Base-by-base conservation (phyloP, 2,888 invertebrate species). In the Erynnis tages region DNA sequence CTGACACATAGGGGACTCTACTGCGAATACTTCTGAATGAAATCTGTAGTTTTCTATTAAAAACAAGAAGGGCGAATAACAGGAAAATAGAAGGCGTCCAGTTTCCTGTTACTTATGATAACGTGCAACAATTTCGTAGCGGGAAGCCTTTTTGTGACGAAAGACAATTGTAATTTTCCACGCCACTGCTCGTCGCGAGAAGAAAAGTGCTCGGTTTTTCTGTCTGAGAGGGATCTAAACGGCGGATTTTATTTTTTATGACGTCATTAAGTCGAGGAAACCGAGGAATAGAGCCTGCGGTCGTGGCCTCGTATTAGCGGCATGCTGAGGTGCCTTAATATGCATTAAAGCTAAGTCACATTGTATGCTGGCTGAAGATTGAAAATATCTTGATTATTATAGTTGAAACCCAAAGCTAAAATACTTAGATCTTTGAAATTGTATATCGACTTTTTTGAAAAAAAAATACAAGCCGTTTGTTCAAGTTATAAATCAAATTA, bases 191-290 rank as follows among this genome's bases (percentile, higher is more conserved):
- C 59, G 40, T 67, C 55, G 63, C 66, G 63, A 69, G 61, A 60
- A 75, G 72, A 77, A 76, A 79, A 71, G 65, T 63, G 63, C 66
- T 66, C 67, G 69, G 71, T 79, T 77, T 76, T 79, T 79, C 73
- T 73, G 69, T 67, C 62, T 65, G 63, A 62, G 45, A 46, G 69
- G 71, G 73, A 66, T 70, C 69, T 78, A 60, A 64, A 58, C 72
- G 73, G 67, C 67, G 67, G 71, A 65, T 68, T 72, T 71, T 70
- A 72, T 71, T 82, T 84, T 86, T 84, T 82, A 82, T 79, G 84
- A 81, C 76, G 73, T 85, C 82, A 85, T 86, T 86, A 87, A 79
- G 73, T 75, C 57, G 66, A 84, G 86, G 86, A 87, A 84, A 78
- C 69, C 63, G 66, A 73, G 70, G 74, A 79, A 76, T 71, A 73